Evolutionary conservation across 1,140 invertebrate genomes (phyloP), one percentile per base, ranked within the genome.

Genomic region (Drosophila grimshawi): DNA sequence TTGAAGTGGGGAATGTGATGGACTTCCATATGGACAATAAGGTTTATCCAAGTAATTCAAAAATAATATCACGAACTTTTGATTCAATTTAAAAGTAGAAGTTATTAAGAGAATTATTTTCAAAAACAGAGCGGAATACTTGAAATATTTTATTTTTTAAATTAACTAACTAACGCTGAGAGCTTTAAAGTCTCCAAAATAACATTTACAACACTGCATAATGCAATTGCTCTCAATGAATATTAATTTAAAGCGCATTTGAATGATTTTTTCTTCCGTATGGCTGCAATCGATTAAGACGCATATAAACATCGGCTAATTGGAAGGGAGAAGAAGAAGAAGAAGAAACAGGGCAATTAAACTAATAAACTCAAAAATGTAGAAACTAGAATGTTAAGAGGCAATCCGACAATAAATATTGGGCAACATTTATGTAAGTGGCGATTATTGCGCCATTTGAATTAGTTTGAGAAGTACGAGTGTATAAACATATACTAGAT

Each of bases 361-460:
- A 61, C 61, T 86, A 79, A 79, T 82, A 86, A 74, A 66, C 48
- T 61, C 10, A 59, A 37, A 82, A 48, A 19, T 19, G 19, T 19
- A 19, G 6, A 39, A 39, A 61, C 10, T 32, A 46, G 57, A 37
- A 5, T 57, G 55, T 41, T 41, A 46, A 68, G 48, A 64, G 46
- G 35, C 48, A 57, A 65, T 72, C 62, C 46, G 52, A 48, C 72
- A 72, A 78, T 88, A 74, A 82, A 83, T 83, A 86, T 88, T 80
- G 59, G 33, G 66, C 80, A 86, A 83, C 73, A 83, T 78, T 83
- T 70, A 78, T 74, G 80, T 83, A 83, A 88, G 85, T 89, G 83
- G 62, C 80, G 72, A 86, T 86, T 80, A 86, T 86, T 86, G 80
- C 83, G 76, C 69, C 80, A 86, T 77, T 82, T 78, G 61, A 59